Conservation (phyloP, 35 echinoderm and acorn worm genomes). For the Stichopus chloronotus region DNA sequence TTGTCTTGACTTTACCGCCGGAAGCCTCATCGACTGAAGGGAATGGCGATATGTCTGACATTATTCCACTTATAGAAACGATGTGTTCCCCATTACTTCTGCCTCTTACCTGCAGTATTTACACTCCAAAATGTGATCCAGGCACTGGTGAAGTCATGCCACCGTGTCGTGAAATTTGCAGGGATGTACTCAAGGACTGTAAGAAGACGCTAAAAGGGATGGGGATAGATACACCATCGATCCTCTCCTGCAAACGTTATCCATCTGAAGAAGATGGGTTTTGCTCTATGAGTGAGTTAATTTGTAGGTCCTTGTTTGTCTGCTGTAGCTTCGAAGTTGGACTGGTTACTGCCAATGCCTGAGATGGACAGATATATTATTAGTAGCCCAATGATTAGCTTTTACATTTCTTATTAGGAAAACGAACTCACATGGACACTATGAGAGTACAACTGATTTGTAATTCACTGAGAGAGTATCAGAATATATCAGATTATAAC, state of each 20-base stretch:
- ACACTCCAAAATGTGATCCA: slow-evolving; percentile 25
- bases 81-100: slow-evolving; percentile 35
- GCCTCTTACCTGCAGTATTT: not conserved
- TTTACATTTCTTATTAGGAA: too few species aligned
- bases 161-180: slow-evolving; percentile 34
- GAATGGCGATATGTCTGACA: not conserved
- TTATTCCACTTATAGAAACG: not conserved
- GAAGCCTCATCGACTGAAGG: not conserved
- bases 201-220: slow-evolving; percentile 23
- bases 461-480: too few species aligned
- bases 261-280: slow-evolving; percentile 5
- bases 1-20: not conserved
- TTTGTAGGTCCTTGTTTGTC: too few species aligned
- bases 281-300: not conserved
- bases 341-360: too few species aligned
- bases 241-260: slow-evolving; percentile 35
- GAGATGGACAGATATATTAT: too few species aligned
- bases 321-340: too few species aligned
- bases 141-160: not conserved
- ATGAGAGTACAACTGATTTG: too few species aligned
- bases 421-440: too few species aligned
- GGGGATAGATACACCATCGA: not conserved
- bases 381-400: too few species aligned
- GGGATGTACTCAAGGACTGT: slow-evolving; percentile 12
- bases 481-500: too few species aligned